phyloP scores from a whole-genome alignment of 2,113 vertebrate genomes.

The Myocastor coypus region DNA sequence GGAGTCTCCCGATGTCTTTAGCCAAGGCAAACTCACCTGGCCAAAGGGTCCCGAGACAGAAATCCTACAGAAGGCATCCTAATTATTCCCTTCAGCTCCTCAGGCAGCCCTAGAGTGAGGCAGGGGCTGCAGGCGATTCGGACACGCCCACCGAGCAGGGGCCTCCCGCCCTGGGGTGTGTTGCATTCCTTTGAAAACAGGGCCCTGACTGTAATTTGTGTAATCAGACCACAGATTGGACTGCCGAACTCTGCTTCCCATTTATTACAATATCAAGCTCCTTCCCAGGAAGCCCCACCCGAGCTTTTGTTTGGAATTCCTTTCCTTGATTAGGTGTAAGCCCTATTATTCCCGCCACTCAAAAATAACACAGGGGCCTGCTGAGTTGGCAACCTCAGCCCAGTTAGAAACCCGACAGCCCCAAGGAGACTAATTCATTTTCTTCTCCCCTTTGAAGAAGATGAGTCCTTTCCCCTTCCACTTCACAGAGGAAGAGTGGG shows the following conservation, averaged over 20 bases:
- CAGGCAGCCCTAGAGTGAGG: neutral
- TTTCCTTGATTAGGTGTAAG: constrained; percentile 80
- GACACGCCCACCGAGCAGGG: constrained; percentile 70
- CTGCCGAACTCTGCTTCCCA: constrained; percentile 69
- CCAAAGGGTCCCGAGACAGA: constrained; percentile 61
- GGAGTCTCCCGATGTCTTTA: neutral
- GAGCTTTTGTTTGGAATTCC: constrained; percentile 79
- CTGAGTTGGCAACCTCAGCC: neutral
- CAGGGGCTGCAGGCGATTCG: constrained; percentile 41
- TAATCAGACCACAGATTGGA: constrained; percentile 76
- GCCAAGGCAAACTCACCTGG: constrained; percentile 68
- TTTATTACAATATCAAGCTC: constrained; percentile 78
- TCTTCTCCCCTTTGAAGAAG: neutral
- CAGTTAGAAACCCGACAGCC: neutral
- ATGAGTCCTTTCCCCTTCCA: constrained; percentile 27
- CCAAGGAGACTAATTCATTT: neutral
- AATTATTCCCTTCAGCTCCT: constrained; percentile 30
- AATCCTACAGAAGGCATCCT: constrained; percentile 49
- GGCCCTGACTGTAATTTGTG: constrained; percentile 70
- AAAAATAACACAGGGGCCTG: constrained; percentile 48
- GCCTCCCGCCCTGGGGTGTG: constrained; percentile 69
- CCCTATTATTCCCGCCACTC: constrained; percentile 68
- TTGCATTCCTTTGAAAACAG: constrained; percentile 79
- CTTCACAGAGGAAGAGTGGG: neutral
- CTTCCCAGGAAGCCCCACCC: constrained; percentile 81